Evolutionary conservation across 2,888 invertebrate genomes (phyloP), one percentile per base, ranked within the genome.

Genomic region (Dastarcus helophoroides): DNA sequence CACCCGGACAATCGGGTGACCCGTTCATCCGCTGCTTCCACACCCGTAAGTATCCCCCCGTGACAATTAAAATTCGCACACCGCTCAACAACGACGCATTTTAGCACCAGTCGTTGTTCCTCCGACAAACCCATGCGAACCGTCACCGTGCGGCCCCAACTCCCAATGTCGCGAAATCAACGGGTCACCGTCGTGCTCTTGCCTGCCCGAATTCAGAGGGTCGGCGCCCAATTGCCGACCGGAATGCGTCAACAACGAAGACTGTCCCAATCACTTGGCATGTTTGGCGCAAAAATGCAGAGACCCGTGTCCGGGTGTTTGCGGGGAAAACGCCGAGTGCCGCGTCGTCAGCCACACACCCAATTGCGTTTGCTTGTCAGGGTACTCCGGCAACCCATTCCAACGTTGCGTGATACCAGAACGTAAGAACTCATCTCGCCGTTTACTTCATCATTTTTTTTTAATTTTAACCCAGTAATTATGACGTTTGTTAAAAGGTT

Each of bases 101-200:
- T 26, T 26, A 44, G 50, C 30, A 11, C 33, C 33, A 2, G 21
- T 29, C 17, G 19, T 28, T 13, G 33, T 26, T 15, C n/a, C n/a
- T n/a, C 65, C 70, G 3, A 46, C 44, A 38, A 70, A 78, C 53
- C 76, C 78, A 2, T 79, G 79, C 48, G 57, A 69, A 7, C 78
- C 77, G 24, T 75, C 76, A 5, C 83, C 84, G 2, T 86, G 86
- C 53, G 86, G 86, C 11, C 72, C 76, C n/a, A 79, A 81, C 52
- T 76, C 84, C 8, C 71, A 79, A 53, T 60, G 60, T 37, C 48
- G 50, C 33, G 53, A 53, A 36, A 37, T 51, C 4, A 77, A 79
- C 46, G 73, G 73, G 32, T 73, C 74, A 47, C 74, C 81, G 9
- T 76, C 80, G 1, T 83, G 83, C 50, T 74, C 79, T 4, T 83